A percentile compares a stretch with the other conserved stretches of the same genome.
These are phyloP conservation scores for Nannoperca australis DNA, from an alignment of 2,797 vertebrate species.

Conservation along the genomic window DNA sequence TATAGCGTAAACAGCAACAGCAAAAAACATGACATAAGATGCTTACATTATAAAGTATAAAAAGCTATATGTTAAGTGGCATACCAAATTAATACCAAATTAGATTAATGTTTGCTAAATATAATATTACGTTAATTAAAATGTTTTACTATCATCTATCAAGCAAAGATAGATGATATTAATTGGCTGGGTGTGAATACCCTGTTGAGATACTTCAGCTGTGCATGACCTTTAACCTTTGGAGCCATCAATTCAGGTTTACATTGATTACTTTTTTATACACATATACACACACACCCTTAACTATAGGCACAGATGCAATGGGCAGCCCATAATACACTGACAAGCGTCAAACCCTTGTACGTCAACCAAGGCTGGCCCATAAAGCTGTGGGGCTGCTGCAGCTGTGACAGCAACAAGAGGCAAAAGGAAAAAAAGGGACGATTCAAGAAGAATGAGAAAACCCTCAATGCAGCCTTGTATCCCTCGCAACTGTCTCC, in stretches of 20 bases:
- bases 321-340: not conserved
- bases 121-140: not conserved
- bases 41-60: not conserved
- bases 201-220: not conserved
- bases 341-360: constrained; percentile 24
- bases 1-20: not conserved
- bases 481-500: constrained; percentile 40
- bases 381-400: constrained; percentile 30
- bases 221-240: not conserved
- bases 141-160: not conserved
- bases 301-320: constrained; percentile 14
- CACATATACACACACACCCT: not conserved
- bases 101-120: not conserved
- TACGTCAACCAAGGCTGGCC: constrained; percentile 3
- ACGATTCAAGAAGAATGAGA: constrained; percentile 42
- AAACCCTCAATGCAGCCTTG: constrained; percentile 64
- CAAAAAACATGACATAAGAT: not conserved
- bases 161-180: no score
- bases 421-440: constrained; percentile 26
- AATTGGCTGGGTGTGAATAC: not conserved
- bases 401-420: constrained; percentile 68
- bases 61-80: not conserved
- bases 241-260: not conserved
- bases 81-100: not conserved
- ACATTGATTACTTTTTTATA: not conserved